Conservation (phyloP, 1,140 invertebrate genomes). For the Hyles euphorbiae region DNA sequence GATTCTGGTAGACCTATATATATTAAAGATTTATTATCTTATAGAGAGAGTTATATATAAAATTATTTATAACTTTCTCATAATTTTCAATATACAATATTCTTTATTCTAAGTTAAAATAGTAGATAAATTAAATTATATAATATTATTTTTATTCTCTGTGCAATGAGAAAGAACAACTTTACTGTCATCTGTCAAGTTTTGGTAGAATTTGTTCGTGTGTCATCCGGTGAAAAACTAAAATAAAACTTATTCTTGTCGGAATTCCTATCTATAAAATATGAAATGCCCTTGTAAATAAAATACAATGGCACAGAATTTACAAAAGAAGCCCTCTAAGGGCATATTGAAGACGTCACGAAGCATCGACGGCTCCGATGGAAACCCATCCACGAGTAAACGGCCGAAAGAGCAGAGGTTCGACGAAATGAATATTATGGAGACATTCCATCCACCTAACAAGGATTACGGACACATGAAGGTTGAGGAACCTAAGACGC, state of each 20-base stretch:
- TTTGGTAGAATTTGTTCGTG: slow-evolving; percentile 23
- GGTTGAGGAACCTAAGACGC: slow-evolving; percentile 98
- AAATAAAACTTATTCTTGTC: slow-evolving; percentile 25
- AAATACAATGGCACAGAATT: slow-evolving; percentile 65
- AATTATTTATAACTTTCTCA: too few species aligned
- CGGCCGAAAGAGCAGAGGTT: slow-evolving; percentile 92
- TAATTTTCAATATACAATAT: too few species aligned
- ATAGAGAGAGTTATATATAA: too few species aligned
- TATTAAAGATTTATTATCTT: too few species aligned
- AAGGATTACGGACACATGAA: slow-evolving; percentile 99
- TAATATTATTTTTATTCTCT: too few species aligned
- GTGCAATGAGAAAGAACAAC: too few species aligned
- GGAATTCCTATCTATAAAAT: slow-evolving; percentile 21
- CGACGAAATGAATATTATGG: slow-evolving; percentile 99
- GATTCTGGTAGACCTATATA: too few species aligned
- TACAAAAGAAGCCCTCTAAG: slow-evolving; percentile 87
- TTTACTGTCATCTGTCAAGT: slow-evolving; percentile 2
- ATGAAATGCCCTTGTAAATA: slow-evolving; percentile 40
- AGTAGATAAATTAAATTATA: too few species aligned
- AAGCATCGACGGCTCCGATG: slow-evolving; percentile 79
- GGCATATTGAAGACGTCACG: slow-evolving; percentile 94
- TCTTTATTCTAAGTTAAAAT: too few species aligned
- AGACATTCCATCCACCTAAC: slow-evolving; percentile 96
- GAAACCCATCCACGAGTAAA: slow-evolving; percentile 70
- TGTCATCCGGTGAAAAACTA: slow-evolving; percentile 37